Conservation (phyloP, 1,140 invertebrate genomes). For the Heliconius himera region DNA sequence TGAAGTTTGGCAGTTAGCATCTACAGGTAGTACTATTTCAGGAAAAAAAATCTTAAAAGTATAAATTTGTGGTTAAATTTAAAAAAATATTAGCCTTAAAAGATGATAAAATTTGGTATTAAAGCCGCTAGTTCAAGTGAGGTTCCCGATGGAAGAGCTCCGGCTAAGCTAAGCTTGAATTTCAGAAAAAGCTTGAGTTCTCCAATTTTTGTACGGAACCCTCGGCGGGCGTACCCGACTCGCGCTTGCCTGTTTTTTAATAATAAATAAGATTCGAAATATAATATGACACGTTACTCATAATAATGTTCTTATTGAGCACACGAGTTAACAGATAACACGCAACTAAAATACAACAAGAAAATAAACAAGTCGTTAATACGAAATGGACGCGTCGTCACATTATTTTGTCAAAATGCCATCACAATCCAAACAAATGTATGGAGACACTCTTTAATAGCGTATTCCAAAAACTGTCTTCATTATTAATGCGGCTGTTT, state of each 20-base stretch:
- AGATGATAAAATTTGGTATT: no score
- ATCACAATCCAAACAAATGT: constrained; percentile 15
- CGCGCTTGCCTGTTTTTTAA: background rate
- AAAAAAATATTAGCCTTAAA: no score
- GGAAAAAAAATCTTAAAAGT: no score
- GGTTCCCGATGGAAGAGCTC: no score
- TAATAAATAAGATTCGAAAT: background rate
- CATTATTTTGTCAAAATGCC: constrained; percentile 21
- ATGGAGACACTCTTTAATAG: constrained; percentile 29
- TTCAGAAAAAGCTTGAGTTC: no score
- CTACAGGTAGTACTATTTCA: no score
- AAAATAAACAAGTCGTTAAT: constrained; percentile 19
- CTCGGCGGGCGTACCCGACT: no score
- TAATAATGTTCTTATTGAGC: background rate
- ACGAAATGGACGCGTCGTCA: constrained; percentile 15
- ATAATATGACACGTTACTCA: background rate
- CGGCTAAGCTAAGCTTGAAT: no score
- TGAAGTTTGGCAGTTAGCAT: no score
- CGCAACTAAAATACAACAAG: constrained; percentile 16
- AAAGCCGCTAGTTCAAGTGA: no score
- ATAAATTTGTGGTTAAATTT: no score
- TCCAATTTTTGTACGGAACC: no score
- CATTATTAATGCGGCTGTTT: constrained; percentile 21
- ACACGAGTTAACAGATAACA: constrained; percentile 2
- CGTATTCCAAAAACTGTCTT: constrained; percentile 16